Percentiles rank a stretch among this genome's conserved stretches.
These are phyloP conservation scores for Chaetodon trifasciatus DNA, from an alignment of 2,797 vertebrate genomes.

Conservation along the genomic window DNA sequence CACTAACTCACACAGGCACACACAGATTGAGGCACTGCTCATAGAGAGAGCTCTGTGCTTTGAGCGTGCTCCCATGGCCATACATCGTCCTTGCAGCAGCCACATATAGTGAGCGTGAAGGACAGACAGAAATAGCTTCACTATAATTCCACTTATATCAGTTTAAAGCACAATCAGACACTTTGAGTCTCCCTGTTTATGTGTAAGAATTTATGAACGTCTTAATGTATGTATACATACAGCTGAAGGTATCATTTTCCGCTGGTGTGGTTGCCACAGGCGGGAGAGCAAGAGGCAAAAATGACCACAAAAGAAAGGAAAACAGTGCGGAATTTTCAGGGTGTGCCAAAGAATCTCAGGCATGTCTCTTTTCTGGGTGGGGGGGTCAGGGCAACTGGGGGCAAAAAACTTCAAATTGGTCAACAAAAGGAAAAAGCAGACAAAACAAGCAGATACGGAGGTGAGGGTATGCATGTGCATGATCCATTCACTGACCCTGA, in stretches of 20 bases:
- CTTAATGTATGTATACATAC: slow-evolving; percentile 29
- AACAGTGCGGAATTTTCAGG: slow-evolving; percentile 79
- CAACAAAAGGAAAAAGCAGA: slow-evolving; percentile 51
- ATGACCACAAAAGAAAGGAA: slow-evolving; percentile 75
- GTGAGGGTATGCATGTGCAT: slow-evolving; percentile 24
- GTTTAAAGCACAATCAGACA: slow-evolving; percentile 37
- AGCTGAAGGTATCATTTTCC: slow-evolving; percentile 62
- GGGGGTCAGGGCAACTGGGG: slow-evolving; percentile 45
- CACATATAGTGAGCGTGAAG: slow-evolving; percentile 49
- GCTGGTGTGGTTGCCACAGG: slow-evolving; percentile 50
- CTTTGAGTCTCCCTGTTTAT: slow-evolving; percentile 7
- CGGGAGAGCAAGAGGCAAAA: slow-evolving; percentile 34
- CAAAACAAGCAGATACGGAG: slow-evolving; percentile 7
- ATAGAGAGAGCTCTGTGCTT: slow-evolving; percentile 22
- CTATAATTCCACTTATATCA: too few species aligned
- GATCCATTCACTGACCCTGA: slow-evolving; percentile 31
- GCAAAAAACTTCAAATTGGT: slow-evolving; percentile 58
- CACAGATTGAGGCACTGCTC: neutral
- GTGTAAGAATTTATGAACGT: slow-evolving; percentile 25
- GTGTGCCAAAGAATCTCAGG: slow-evolving; percentile 85
- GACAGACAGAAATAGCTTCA: slow-evolving; percentile 63
- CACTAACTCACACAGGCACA: neutral
- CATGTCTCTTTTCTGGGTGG: slow-evolving; percentile 74
- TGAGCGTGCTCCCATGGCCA: slow-evolving; percentile 30
- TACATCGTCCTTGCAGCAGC: slow-evolving; percentile 54